Base-by-base conservation (phyloP, 2,888 invertebrate genomes). In the Ernsta delagoae region DNA sequence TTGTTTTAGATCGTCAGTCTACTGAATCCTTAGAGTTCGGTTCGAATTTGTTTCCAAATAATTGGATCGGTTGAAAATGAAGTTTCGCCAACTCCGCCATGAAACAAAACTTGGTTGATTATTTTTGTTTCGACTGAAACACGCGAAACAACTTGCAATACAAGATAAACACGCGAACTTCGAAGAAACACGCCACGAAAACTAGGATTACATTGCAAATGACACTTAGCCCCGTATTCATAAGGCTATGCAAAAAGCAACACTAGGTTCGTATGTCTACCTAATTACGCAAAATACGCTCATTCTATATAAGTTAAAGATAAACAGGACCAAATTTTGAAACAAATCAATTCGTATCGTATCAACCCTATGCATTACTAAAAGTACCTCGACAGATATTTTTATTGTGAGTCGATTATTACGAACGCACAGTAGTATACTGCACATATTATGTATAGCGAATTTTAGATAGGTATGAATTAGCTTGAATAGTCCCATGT, bases 121-220 rank as follows among this genome's bases (percentile, higher is more conserved):
- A 89, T 87, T 87, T 87, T 84, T 80, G 77, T 82, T 83, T 83
- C 80, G 83, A 84, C 80, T 74, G 79, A 78, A 86, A 83, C 88
- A 90, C 83, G 87, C 88, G 77, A 89, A 87, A 86, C 84, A 79
- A 83, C 81, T 86, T 81, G 80, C 83, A 78, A 75, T 84, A 86
- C 85, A 86, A 86, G 84, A 87, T 81, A 85, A 85, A 87, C 89
- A 89, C 84, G 89, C 88, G 71, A 88, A 88, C 84, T 89, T 89
- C 88, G 84, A 83, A 86, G 89, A 89, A 90, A 85, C 79, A 77
- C 79, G 78, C 84, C 86, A 86, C 83, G 82, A 85, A 86, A 82
- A 77, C 75, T 75, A 77, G 81, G 85, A 90, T 89, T 88, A 89
- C 84, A 82, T 81, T 82, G 79, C 80, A 75, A 88, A 84, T 82